Evolutionary conservation across 2,113 vertebrate species (phyloP).

Genomic region (Lycocorax pyrrhopterus): DNA sequence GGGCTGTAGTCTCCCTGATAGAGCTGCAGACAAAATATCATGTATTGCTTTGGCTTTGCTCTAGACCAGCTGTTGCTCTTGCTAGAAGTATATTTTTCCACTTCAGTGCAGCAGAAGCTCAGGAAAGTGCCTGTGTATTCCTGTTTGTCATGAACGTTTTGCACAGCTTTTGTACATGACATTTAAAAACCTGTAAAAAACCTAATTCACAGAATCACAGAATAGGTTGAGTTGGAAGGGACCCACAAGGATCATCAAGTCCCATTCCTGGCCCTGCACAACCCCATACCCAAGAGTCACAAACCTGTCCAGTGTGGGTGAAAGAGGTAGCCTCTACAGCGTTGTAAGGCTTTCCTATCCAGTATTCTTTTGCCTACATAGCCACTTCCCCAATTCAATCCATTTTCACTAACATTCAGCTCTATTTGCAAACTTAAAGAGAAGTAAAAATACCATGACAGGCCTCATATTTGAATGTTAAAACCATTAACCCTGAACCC

Average conservation of each 20-base stretch:
- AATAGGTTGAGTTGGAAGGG: neutral
- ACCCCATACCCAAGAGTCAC: neutral
- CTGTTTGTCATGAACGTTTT: neutral
- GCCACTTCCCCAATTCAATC: neutral
- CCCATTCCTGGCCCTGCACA: neutral
- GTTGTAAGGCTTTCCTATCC: neutral
- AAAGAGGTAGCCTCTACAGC: neutral
- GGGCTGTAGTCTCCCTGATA: fast-evolving
- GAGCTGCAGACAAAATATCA: neutral
- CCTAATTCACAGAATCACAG: neutral
- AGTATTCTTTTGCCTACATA: neutral
- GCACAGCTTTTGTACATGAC: neutral
- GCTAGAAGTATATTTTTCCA: neutral
- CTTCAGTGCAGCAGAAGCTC: neutral
- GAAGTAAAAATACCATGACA: neutral
- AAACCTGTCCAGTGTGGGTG: neutral
- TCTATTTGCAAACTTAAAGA: neutral
- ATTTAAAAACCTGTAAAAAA: neutral
- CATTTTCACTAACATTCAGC: neutral
- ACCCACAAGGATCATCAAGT: neutral
- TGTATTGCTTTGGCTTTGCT: neutral
- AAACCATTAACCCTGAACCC: neutral
- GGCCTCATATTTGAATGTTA: neutral
- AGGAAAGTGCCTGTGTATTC: neutral
- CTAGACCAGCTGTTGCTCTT: neutral